A percentile compares a stretch with the other conserved stretches of the same genome.
Evolutionary conservation across 2,797 vertebrate genomes (phyloP).

Genomic region (Taenioides sp.): DNA sequence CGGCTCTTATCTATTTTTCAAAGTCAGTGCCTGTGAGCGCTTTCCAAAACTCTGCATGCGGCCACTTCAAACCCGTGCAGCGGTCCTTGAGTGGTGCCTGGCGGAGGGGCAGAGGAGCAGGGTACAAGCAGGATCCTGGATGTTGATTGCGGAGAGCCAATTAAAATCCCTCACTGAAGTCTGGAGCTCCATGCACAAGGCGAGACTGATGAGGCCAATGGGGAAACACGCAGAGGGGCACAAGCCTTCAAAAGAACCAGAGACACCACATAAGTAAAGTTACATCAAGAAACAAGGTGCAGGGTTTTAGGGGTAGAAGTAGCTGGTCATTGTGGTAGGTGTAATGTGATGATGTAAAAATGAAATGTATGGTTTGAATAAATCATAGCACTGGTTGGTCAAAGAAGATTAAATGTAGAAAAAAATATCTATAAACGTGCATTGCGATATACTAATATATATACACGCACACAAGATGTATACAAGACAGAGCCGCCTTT

Average conservation of each 20-base stretch:
- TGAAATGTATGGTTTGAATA: too few species aligned
- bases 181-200: constrained; percentile 45
- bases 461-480: background rate
- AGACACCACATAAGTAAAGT: constrained; percentile 9
- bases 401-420: too few species aligned
- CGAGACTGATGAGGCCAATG: constrained; percentile 68
- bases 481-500: background rate
- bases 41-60: constrained; percentile 73
- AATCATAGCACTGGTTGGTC: too few species aligned
- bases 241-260: constrained; percentile 36
- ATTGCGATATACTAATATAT: too few species aligned
- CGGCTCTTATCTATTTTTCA: constrained; percentile 73
- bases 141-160: constrained; percentile 78
- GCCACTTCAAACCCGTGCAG: constrained; percentile 73
- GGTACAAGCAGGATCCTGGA: constrained; percentile 62
- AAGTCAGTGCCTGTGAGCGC: constrained; percentile 64
- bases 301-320: background rate
- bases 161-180: constrained; percentile 71
- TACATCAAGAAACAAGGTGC: constrained; percentile 2
- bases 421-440: too few species aligned
- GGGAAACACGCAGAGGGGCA: constrained; percentile 33
- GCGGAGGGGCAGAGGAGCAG: constrained; percentile 50
- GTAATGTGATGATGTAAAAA: background rate
- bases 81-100: constrained; percentile 69
- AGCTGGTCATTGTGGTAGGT: background rate